Conservation (phyloP, 2,113 vertebrate species). For the Pseudois nayaur region DNA sequence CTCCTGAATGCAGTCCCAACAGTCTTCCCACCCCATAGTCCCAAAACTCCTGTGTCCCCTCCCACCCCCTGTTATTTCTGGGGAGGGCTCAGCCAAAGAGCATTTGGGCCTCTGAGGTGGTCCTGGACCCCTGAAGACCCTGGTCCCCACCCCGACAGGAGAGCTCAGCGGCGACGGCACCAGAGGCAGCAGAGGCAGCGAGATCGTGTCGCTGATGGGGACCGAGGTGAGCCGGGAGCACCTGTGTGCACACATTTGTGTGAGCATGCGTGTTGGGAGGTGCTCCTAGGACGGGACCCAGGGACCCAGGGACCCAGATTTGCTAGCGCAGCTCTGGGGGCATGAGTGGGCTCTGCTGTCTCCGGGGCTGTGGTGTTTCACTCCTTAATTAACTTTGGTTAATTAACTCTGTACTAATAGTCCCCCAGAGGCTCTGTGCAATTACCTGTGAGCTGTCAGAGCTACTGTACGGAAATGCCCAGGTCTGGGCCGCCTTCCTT, state of each 20-base stretch:
- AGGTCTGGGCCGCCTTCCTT: background rate
- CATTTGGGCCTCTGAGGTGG: background rate
- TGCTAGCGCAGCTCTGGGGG: background rate
- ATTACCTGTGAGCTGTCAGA: background rate
- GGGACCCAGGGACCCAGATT: background rate
- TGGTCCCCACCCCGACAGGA: constrained; percentile 20
- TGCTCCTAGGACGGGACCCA: background rate
- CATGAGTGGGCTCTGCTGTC: background rate
- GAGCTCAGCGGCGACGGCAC: background rate
- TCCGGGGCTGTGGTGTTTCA: background rate
- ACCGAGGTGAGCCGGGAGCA: constrained; percentile 32
- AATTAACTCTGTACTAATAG: constrained; percentile 49
- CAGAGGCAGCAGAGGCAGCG: constrained; percentile 50
- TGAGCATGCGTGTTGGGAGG: background rate
- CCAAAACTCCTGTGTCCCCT: background rate
- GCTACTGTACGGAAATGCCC: background rate
- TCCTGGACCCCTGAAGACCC: background rate
- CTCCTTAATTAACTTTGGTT: constrained; percentile 60
- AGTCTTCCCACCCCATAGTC: background rate
- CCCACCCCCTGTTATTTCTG: background rate
- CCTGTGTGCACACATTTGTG: background rate
- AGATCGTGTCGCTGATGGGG: rapidly evolving
- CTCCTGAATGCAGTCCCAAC: background rate
- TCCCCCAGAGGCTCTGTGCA: constrained; percentile 9
- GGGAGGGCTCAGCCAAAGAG: background rate